Evolutionary conservation across 2,888 invertebrate genomes (phyloP), one percentile per base, ranked within the genome.

Genomic region (Seladonia tumulorum): DNA sequence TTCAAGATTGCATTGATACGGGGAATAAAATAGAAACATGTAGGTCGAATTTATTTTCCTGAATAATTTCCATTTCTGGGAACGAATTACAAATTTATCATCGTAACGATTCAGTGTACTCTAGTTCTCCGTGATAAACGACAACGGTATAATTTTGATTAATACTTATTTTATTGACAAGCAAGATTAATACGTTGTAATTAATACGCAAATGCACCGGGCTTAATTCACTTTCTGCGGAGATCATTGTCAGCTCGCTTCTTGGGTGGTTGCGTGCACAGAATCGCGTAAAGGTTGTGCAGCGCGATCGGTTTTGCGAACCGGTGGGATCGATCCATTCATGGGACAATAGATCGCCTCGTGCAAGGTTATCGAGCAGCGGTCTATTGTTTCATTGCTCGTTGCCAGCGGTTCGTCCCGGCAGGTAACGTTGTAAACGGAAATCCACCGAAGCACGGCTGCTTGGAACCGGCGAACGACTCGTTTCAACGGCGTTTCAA

Each of bases 361-460:
- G 22, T 5, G 53, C 16, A 22, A 35, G 7, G 7, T 25, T 10
- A 39, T 29, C 16, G 47, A 39, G 42, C 72, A 72, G 66, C 76
- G 73, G 53, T 72, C 72, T 75, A 71, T 74, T 71, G 25, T 25
- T 83, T 83, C 75, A 71, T 78, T 83, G 45, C 57, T 16, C 10
- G 22, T 53, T 14, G 77, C 22, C 8, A 16, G 8, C 53, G 7
- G 5, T 16, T 18, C n/a, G n/a, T n/a, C 16, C 25, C 5, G 60
- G 53, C 60, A 71, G 74, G 60, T 84, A 83, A 53, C 29, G 3
- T 63, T 25, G 49, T 78, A 74, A 74, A 42, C 39, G 25, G 39
- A 5, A 29, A 42, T 35, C 29, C 39, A 57, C 14, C 5, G 1
- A 12, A 16, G 5, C 5, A 0, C 1, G 22, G 5, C 25, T 57